Evolutionary conservation across 2,113 vertebrate species (phyloP).

Genomic region (Spermophilus dauricus): DNA sequence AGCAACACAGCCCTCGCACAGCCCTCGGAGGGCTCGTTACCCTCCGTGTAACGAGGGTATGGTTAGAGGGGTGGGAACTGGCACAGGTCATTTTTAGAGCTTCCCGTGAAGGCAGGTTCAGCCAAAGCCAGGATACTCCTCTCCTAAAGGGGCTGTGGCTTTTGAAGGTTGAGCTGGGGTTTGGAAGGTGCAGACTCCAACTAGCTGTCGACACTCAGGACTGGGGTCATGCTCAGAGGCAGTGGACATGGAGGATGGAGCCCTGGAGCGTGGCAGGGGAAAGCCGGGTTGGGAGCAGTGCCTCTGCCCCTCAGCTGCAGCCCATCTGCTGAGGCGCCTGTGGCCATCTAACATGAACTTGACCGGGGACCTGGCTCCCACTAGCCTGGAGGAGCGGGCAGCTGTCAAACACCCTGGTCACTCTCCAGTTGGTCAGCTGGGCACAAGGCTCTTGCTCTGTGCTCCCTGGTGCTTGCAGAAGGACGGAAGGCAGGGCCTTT

Average conservation of each 20-base stretch:
- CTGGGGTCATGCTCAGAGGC: background rate
- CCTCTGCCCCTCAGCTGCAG: background rate
- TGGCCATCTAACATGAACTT: rapidly evolving
- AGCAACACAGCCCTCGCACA: too few species aligned
- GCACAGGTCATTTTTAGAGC: background rate
- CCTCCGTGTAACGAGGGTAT: too few species aligned
- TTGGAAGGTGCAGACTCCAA: background rate
- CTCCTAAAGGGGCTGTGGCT: background rate
- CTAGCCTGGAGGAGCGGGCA: background rate
- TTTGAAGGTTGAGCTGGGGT: background rate
- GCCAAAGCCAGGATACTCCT: too few species aligned
- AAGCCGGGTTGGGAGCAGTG: background rate
- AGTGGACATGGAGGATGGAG: background rate
- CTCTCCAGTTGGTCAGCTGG: background rate
- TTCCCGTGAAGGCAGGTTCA: too few species aligned
- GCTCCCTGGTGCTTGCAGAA: background rate
- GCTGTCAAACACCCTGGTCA: background rate
- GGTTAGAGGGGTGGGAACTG: background rate
- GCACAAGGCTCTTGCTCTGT: background rate
- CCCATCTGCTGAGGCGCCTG: background rate
- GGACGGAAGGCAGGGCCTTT: background rate
- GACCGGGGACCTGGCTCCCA: background rate
- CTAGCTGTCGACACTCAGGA: too few species aligned
- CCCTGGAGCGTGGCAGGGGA: rapidly evolving
- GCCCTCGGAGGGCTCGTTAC: too few species aligned